Evolutionary conservation across 2,113 vertebrate genomes (phyloP).

Genomic region (Cochlearius cochlearius): DNA sequence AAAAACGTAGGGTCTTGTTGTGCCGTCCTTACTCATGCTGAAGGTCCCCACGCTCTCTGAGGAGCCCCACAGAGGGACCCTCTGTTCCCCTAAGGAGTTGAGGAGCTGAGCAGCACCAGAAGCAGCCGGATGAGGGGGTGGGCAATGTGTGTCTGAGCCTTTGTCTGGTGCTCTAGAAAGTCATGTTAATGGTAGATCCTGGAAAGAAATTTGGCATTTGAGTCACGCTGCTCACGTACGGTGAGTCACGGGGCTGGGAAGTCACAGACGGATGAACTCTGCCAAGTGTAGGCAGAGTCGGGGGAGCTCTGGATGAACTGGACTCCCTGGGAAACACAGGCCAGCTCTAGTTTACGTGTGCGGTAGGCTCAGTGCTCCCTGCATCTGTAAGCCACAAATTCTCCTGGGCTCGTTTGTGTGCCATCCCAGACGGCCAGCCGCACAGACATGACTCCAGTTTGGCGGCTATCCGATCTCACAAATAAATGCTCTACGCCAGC

Average conservation of each 20-base stretch:
- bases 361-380: neutral
- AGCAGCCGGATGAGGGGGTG: rapidly evolving
- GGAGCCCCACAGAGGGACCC: neutral
- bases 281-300: neutral
- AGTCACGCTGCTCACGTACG: rapidly evolving
- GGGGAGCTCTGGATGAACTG: neutral
- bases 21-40: neutral
- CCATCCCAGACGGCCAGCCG: neutral
- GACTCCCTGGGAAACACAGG: neutral
- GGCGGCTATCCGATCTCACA: neutral
- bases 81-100: neutral
- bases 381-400: neutral
- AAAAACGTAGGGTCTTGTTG: neutral
- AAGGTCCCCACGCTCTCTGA: neutral
- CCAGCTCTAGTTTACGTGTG: neutral
- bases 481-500: neutral
- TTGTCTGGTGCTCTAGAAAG: neutral
- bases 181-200: neutral
- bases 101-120: neutral
- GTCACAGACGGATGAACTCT: neutral
- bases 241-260: neutral
- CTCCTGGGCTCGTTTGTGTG: neutral
- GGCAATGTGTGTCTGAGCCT: neutral
- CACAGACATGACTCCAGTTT: neutral
- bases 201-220: neutral